Evolutionary conservation across 2,113 vertebrate species (phyloP).

Genomic region (Okapia johnstoni): DNA sequence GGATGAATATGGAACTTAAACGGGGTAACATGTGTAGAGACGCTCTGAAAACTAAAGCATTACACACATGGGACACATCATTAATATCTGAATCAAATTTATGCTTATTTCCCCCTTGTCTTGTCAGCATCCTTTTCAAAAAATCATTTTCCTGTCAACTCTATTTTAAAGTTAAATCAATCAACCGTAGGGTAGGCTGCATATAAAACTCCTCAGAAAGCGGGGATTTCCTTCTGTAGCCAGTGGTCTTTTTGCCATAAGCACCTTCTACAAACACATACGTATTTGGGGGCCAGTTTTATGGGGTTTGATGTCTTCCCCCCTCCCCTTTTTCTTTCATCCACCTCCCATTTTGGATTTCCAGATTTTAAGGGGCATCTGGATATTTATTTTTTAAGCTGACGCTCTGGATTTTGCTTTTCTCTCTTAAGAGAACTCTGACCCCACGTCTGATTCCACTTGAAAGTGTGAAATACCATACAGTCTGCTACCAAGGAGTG

Average conservation of each 20-base stretch:
- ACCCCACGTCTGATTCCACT: background rate
- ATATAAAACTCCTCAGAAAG: background rate
- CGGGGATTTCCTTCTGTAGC: background rate
- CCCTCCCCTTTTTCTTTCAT: background rate
- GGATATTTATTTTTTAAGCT: background rate
- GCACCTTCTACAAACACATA: background rate
- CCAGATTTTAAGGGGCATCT: background rate
- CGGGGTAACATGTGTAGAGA: background rate
- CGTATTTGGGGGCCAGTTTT: background rate
- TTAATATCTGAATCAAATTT: background rate
- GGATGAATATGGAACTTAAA: background rate
- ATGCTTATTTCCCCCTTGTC: background rate
- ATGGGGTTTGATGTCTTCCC: background rate
- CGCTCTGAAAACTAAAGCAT: background rate
- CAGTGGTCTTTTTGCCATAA: background rate
- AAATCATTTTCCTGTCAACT: constrained; percentile 19
- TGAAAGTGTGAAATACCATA: background rate
- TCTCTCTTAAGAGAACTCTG: background rate
- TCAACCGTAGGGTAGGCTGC: background rate
- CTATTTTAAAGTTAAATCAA: constrained; percentile 39
- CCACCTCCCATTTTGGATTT: background rate
- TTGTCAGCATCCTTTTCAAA: constrained; percentile 39
- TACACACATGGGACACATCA: background rate
- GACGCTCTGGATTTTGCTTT: background rate
- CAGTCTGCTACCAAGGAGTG: background rate